These are phyloP conservation scores for Andrena bicolor DNA, from an alignment of 2,888 invertebrate species.

Conservation along the genomic window DNA sequence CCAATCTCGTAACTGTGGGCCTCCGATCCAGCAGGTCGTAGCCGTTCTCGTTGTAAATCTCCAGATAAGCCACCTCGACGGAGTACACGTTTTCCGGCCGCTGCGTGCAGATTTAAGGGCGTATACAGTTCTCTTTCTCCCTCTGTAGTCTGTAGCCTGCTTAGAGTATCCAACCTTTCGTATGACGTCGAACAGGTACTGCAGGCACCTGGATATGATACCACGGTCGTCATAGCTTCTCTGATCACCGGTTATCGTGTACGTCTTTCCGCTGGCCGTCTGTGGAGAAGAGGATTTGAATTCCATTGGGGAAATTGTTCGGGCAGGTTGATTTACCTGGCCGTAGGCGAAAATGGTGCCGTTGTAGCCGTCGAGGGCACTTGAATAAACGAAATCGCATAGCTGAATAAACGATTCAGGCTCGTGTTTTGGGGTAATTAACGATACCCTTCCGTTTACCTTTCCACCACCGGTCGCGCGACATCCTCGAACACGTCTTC, in stretches of 20 bases:
- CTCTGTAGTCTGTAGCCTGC: slow-evolving; percentile 5
- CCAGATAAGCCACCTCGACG: slow-evolving; percentile 86
- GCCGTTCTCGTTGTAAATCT: slow-evolving; percentile 87
- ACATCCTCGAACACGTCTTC: slow-evolving; percentile 84
- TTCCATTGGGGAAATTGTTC: not conserved
- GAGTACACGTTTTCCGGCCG: slow-evolving; percentile 81
- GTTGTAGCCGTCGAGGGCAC: slow-evolving; percentile 86
- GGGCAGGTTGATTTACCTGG: slow-evolving; percentile 82
- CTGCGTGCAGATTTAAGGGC: slow-evolving; percentile 68
- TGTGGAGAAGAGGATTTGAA: slow-evolving; percentile 70
- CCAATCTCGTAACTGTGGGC: slow-evolving; percentile 78
- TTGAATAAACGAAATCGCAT: slow-evolving; percentile 68
- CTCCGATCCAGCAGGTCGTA: slow-evolving; percentile 86
- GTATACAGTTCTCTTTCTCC: not conserved
- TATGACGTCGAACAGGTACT: slow-evolving; percentile 85
- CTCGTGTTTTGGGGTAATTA: not conserved
- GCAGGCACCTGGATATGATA: slow-evolving; percentile 86
- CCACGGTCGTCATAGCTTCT: slow-evolving; percentile 84
- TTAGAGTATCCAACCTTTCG: slow-evolving; percentile 79
- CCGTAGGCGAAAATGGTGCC: slow-evolving; percentile 87
- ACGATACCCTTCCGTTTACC: slow-evolving; percentile 78
- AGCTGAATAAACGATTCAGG: slow-evolving; percentile 8
- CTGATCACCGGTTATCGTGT: slow-evolving; percentile 86
- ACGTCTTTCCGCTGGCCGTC: slow-evolving; percentile 87
- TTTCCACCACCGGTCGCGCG: slow-evolving; percentile 86